Conservation (phyloP, 2,113 vertebrate species). For the Rousettus leschenaultii region DNA sequence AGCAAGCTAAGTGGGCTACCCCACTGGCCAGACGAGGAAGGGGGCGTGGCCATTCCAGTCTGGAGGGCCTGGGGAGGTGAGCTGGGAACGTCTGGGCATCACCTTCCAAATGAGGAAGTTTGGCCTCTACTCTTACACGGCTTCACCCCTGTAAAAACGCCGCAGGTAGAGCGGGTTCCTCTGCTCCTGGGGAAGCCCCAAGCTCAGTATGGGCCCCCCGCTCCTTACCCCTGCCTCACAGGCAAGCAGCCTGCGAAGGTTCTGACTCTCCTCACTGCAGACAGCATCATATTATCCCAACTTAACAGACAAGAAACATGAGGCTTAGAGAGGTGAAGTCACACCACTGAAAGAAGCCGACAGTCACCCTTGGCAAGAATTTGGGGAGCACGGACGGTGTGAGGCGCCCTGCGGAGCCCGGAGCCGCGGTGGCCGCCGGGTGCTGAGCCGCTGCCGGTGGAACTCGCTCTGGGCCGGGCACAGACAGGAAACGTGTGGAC, state of each 20-base stretch:
- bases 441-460: background rate
- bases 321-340: background rate
- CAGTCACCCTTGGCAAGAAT: rapidly evolving
- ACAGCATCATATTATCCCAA: background rate
- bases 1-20: background rate
- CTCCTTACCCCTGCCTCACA: too few species aligned
- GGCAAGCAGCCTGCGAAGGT: background rate
- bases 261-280: background rate
- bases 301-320: background rate
- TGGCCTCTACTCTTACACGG: background rate
- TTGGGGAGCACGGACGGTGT: background rate
- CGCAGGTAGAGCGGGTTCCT: background rate
- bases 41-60: background rate
- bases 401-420: background rate
- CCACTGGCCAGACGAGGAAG: background rate
- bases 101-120: background rate
- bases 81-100: rapidly evolving
- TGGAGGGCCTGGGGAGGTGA: background rate
- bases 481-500: background rate
- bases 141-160: background rate
- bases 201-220: background rate
- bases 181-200: background rate
- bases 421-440: background rate
- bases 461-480: background rate
- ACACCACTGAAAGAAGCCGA: background rate